A percentile compares a stretch with the other conserved stretches of the same genome.
phyloP scores from a whole-genome alignment of 2,888 invertebrate species.

The Napeogenes sylphis region DNA sequence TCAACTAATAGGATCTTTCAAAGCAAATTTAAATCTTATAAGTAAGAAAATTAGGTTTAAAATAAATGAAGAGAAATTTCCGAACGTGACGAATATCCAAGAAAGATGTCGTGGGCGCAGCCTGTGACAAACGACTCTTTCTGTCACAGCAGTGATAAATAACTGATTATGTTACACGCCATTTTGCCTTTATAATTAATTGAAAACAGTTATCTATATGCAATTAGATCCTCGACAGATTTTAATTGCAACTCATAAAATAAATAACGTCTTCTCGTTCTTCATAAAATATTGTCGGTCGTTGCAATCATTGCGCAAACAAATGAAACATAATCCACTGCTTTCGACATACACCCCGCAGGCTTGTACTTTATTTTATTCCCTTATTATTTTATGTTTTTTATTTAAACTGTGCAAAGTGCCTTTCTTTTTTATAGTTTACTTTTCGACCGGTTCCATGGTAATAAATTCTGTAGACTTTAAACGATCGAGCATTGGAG shows the following conservation, averaged over 20 bases:
- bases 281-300: conserved; percentile 45
- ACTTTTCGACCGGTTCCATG: conserved; percentile 58
- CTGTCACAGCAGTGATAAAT: conserved; percentile 74
- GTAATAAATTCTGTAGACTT: conserved; percentile 59
- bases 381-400: conserved; percentile 58
- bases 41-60: conserved; percentile 47
- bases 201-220: conserved; percentile 64
- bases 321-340: conserved; percentile 55
- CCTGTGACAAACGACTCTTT: conserved; percentile 71
- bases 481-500: conserved; percentile 55
- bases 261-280: conserved; percentile 45
- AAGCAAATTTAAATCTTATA: conserved; percentile 49
- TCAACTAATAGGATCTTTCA: conserved; percentile 50
- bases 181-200: conserved; percentile 74
- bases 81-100: conserved; percentile 62
- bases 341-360: conserved; percentile 54
- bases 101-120: conserved; percentile 69
- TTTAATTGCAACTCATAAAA: conserved; percentile 50
- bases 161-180: conserved; percentile 75
- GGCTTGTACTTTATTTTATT: conserved; percentile 58
- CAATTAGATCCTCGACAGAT: conserved; percentile 46
- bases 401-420: conserved; percentile 59
- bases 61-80: conserved; percentile 35
- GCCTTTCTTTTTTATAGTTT: conserved; percentile 65
- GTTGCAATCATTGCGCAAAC: conserved; percentile 49